Conservation (phyloP, 2,797 vertebrate species). For the Pogoniulus pusillus region DNA sequence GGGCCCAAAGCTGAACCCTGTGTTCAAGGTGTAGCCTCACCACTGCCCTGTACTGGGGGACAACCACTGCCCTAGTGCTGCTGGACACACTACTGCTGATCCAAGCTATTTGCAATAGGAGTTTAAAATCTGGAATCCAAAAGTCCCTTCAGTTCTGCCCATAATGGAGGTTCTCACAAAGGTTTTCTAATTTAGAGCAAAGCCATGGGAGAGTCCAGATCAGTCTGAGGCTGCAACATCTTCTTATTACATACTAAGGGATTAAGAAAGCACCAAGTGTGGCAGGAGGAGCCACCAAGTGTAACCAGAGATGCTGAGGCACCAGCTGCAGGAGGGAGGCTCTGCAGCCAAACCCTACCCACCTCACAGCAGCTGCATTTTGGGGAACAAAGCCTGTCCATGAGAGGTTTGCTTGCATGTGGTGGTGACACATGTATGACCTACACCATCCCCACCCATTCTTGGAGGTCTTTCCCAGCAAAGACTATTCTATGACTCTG, state of each 20-base stretch:
- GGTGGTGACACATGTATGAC: background rate
- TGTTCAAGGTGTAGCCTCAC: too few species aligned
- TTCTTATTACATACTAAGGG: background rate
- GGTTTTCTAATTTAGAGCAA: background rate
- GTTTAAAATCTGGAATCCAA: background rate
- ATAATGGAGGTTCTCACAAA: background rate
- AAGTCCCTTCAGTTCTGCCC: background rate
- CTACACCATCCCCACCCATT: too few species aligned
- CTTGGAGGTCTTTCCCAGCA: too few species aligned
- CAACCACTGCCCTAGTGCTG: too few species aligned
- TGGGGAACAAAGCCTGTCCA: background rate
- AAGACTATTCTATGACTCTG: too few species aligned
- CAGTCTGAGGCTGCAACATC: background rate
- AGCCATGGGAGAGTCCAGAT: background rate
- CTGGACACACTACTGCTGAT: too few species aligned
- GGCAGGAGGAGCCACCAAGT: accelerated
- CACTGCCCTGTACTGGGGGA: too few species aligned
- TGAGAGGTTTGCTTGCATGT: background rate
- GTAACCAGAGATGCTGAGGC: background rate
- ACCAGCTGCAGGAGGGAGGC: accelerated
- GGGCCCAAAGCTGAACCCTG: too few species aligned
- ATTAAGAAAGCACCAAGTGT: background rate
- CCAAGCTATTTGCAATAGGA: background rate
- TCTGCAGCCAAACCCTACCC: background rate
- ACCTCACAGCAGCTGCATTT: background rate